phyloP scores from a whole-genome alignment of 2,113 vertebrate species.

The Lagopus leucura region DNA sequence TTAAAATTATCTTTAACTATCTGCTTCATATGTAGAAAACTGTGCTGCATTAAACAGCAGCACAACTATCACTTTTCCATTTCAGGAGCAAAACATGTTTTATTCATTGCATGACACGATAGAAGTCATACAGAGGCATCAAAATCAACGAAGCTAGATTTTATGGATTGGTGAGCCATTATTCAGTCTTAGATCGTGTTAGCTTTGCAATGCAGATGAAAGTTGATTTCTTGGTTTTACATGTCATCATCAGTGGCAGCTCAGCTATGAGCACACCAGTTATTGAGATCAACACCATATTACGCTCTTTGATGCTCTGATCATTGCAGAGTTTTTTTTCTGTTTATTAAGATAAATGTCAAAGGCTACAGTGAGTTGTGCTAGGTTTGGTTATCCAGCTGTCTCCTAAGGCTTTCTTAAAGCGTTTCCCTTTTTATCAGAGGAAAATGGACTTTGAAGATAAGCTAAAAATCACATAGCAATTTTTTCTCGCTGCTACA shows the following conservation, averaged over 20 bases:
- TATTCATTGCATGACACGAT: constrained; percentile 36
- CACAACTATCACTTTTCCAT: background rate
- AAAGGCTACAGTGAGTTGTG: background rate
- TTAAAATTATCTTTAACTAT: constrained; percentile 28
- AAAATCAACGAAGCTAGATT: constrained; percentile 18
- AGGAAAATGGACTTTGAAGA: background rate
- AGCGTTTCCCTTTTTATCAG: background rate
- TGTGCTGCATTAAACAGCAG: background rate
- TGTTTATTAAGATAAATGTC: constrained; percentile 13
- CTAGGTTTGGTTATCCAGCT: background rate
- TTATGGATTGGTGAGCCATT: background rate
- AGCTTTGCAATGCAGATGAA: background rate
- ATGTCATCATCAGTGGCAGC: background rate
- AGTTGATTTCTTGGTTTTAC: background rate
- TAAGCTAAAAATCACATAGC: background rate
- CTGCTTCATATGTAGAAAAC: background rate
- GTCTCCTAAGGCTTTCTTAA: background rate
- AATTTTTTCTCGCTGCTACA: background rate
- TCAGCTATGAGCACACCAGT: background rate
- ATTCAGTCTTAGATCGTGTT: background rate
- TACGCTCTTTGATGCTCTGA: background rate
- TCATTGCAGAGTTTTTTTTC: background rate
- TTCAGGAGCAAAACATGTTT: background rate
- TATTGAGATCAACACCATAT: background rate
- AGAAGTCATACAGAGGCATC: constrained; percentile 22